Evolutionary conservation across 2,797 vertebrate species (phyloP).

Genomic region (Dendrocincla fuliginosa): DNA sequence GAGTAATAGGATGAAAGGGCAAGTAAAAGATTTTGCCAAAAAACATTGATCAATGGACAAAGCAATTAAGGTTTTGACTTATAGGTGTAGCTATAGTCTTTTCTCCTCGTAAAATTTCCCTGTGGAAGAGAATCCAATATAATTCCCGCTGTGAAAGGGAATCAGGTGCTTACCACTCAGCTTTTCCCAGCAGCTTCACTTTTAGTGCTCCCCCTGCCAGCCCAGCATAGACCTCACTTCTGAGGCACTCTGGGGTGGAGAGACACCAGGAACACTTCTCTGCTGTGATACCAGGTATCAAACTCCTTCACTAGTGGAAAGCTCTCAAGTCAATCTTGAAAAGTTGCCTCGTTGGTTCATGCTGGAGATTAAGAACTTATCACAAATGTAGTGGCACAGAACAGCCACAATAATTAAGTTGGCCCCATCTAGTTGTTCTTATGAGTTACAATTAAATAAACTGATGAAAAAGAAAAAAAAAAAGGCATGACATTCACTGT

Average conservation of each 20-base stretch:
- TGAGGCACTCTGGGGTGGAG: background rate
- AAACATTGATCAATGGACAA: background rate
- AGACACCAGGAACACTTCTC: background rate
- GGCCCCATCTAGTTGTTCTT: background rate
- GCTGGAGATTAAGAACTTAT: background rate
- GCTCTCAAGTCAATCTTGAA: background rate
- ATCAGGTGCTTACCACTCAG: background rate
- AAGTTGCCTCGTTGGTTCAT: background rate
- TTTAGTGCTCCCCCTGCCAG: background rate
- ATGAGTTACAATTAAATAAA: background rate
- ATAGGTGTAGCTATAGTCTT: rapidly evolving
- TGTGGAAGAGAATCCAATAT: background rate
- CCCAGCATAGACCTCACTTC: background rate
- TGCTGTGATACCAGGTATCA: rapidly evolving
- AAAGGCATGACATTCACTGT: rapidly evolving
- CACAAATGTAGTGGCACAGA: rapidly evolving
- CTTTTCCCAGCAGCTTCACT: background rate
- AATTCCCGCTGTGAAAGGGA: background rate
- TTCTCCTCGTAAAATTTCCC: background rate
- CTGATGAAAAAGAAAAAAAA: background rate
- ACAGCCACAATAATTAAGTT: background rate
- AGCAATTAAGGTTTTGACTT: background rate
- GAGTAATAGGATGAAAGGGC: background rate
- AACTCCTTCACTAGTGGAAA: background rate
- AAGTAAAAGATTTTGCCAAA: background rate